Base-by-base conservation (phyloP, 2,113 vertebrate genomes). In the Psilopsiagon aymara region DNA sequence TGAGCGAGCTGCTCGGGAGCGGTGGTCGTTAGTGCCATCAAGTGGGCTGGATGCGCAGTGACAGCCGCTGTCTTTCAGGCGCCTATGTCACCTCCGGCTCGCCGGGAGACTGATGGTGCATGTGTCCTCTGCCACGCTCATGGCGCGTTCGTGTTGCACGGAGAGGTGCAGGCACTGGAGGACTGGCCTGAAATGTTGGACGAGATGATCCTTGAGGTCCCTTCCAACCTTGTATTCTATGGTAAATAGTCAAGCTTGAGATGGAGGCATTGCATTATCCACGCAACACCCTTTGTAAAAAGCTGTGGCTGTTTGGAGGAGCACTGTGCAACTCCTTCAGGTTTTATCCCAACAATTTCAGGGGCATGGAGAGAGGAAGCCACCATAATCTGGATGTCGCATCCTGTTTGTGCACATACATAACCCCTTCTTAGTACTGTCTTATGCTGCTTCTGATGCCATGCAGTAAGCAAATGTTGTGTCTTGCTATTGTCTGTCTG, bases 291-390 rank as follows among this genome's bases (percentile, higher is more conserved):
- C 63, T 41, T 10, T 23, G 39, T 44, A 3, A 3, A 20, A 8
- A 1, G 14, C 1, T 17, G 21, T 4, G 60, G 8, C 69, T 29
- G 13, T 14, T 35, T 7, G 59, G 2, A 77, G n/a, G 28, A 20
- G 7, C 16, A 2, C 0, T 0, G 0, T 55, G 53, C 25, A 1
- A 10, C 21, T 12, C 78, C 75, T 79, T 13, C 0, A 21, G 6
- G 19, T 39, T 73, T 27, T 63, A 31, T 27, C 31, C 47, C 1
- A 0, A 0, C 15, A 5, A 0, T 9, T 41, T 74, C 20, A 5
- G 39, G 10, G 13, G 6, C 8, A 0, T 0, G 37, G 18, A 9
- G 41, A 25, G 35, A 69, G 44, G 19, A 70, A 71, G 3, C 44
- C 18, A 1, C 46, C 2, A 6, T 4, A 1, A 16, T 6, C 44